These are phyloP conservation scores for Chaetura pelagica DNA, from an alignment of 2,113 vertebrate species.

Conservation along the genomic window DNA sequence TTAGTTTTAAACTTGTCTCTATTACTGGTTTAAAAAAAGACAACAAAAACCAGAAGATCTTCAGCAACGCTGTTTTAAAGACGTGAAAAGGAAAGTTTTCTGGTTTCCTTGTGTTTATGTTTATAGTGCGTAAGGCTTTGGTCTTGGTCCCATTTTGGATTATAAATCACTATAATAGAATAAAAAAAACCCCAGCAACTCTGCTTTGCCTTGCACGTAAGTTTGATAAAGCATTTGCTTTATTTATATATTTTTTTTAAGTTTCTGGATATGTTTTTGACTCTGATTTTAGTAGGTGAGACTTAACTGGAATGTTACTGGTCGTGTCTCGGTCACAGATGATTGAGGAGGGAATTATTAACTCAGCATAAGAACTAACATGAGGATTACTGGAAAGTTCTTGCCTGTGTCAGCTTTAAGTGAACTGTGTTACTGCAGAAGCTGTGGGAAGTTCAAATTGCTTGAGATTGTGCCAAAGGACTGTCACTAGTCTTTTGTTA, in stretches of 20 bases:
- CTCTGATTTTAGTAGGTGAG: neutral
- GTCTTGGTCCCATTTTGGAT: neutral
- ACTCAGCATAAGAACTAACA: slow-evolving; percentile 54
- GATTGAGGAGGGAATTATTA: slow-evolving; percentile 62
- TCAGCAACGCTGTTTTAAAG: neutral
- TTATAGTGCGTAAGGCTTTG: neutral
- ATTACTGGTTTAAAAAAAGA: neutral
- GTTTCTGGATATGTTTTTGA: neutral
- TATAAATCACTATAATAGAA: neutral
- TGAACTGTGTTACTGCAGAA: slow-evolving; percentile 57
- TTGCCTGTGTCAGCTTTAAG: slow-evolving; percentile 55
- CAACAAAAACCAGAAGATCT: neutral
- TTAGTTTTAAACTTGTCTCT: neutral
- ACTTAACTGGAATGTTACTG: neutral
- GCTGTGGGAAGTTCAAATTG: slow-evolving; percentile 58
- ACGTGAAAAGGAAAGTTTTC: neutral
- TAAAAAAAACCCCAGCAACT: neutral
- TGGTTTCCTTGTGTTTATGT: neutral
- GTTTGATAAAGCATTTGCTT: neutral
- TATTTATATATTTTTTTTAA: neutral
- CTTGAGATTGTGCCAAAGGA: slow-evolving; percentile 51
- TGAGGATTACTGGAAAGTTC: slow-evolving; percentile 65
- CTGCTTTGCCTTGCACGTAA: neutral
- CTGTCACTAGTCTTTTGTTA: slow-evolving; percentile 68
- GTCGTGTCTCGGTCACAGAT: neutral